Evolutionary conservation across 2,797 vertebrate species (phyloP), one percentile per base, ranked within the genome.

Genomic region (Sarcoramphus papa): DNA sequence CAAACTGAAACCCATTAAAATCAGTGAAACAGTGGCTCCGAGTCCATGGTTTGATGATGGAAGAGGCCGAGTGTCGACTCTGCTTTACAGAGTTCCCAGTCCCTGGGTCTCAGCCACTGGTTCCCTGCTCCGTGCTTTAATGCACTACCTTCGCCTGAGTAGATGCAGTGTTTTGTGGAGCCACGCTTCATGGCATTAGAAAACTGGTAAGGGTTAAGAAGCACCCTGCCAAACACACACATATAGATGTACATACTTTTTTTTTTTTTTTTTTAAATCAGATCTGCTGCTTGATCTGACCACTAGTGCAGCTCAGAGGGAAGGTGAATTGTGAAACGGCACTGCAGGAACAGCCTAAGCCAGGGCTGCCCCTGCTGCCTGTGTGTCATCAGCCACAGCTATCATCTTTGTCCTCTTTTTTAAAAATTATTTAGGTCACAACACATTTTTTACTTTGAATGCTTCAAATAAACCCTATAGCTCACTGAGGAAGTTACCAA

Each of bases 91-190:
- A 72, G 12, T 81, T 94, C 53, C 53, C 19, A 6, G 62, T 47
- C 33, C 11, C 40, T 72, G n/a, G 35, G 5, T 74, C 48, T 88
- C 2, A 0, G 45, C 45, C 31, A 11, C 45, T 62, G 41, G 4
- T 75, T 87, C 25, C n/a, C 28, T 33, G 12, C 67, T 91, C 57
- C 2, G 1, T 60, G 0, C 27, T 74, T 53, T 27, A 63, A 53
- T 2, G 0, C 9, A 3, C 2, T 37, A 1, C n/a, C 57, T 77
- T 64, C 3, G 0, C 27, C 72, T 31, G 40, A 78, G n/a, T 21
- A n/a, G 41, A 8, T 41, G 28, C 27, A 33, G 5, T 25, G 45
- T 7, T 48, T 37, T 81, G 33, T 37, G 19, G 35, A 91, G 68
- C 50, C 31, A 12, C 2, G 1, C 4, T 69, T 62, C 7, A 3